A percentile compares a stretch with the other conserved stretches of the same genome.
These are phyloP conservation scores for Cyphomyrus plagiostoma DNA, from an alignment of 2,113 vertebrate genomes.

Conservation along the genomic window DNA sequence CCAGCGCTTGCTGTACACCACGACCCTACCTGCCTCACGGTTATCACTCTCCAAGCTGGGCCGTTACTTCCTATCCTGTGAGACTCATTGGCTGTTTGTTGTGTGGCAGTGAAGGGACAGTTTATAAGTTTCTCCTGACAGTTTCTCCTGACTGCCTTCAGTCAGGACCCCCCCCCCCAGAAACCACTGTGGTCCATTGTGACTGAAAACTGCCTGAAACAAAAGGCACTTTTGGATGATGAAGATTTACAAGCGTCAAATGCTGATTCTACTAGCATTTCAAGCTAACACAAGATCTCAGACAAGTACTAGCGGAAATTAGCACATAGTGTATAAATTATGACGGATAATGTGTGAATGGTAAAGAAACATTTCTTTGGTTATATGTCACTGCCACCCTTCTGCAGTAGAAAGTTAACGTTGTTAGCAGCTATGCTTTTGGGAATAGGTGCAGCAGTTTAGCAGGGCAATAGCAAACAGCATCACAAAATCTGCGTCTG, in stretches of 20 bases:
- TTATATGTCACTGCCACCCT: background rate
- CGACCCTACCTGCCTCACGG: background rate
- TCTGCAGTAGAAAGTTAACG: too few species aligned
- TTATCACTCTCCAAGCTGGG: slow-evolving; percentile 19
- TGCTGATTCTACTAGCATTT: background rate
- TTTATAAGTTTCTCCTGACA: slow-evolving; percentile 19
- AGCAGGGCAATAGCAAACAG: too few species aligned
- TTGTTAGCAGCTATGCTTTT: too few species aligned
- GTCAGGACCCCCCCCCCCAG: background rate
- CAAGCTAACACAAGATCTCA: background rate
- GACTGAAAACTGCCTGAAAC: background rate
- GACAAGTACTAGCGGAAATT: background rate
- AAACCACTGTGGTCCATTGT: background rate
- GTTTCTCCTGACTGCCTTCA: background rate
- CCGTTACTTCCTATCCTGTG: slow-evolving; percentile 20
- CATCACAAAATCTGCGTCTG: too few species aligned
- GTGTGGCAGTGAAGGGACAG: slow-evolving; percentile 18
- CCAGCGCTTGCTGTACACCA: background rate
- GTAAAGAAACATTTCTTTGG: background rate
- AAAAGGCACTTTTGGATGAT: background rate
- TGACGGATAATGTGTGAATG: background rate
- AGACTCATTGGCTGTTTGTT: slow-evolving; percentile 24
- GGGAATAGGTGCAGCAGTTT: too few species aligned
- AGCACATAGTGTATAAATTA: background rate
- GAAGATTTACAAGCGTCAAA: background rate